Conservation (phyloP, 2,113 vertebrate species). For the Xenus cinereus region DNA sequence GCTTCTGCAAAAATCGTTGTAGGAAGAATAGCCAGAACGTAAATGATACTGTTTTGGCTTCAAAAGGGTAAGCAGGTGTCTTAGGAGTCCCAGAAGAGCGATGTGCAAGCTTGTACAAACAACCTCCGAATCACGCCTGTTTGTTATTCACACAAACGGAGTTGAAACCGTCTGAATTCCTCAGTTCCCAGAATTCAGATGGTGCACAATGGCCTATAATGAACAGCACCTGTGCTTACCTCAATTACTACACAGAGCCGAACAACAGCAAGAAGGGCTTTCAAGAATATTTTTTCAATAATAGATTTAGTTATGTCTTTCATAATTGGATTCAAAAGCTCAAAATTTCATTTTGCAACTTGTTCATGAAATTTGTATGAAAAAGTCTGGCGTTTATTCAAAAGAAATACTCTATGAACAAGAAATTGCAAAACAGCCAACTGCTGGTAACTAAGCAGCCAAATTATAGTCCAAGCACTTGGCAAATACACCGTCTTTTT, state of each 20-base stretch:
- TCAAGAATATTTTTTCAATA: constrained; percentile 76
- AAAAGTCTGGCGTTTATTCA: constrained; percentile 77
- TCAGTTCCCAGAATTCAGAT: constrained; percentile 78
- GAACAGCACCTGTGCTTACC: constrained; percentile 84
- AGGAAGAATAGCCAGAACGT: constrained; percentile 66
- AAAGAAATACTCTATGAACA: constrained; percentile 75
- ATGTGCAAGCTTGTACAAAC: constrained; percentile 79
- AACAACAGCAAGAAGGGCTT: constrained; percentile 74
- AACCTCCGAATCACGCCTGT: constrained; percentile 77
- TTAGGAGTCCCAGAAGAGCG: constrained; percentile 77
- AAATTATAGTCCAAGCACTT: constrained; percentile 79
- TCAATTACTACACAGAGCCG: constrained; percentile 72
- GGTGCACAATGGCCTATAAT: constrained; percentile 81
- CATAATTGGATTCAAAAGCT: constrained; percentile 82
- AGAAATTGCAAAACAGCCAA: constrained; percentile 78
- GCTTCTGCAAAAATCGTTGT: constrained; percentile 68
- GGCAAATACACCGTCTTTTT: constrained; percentile 76
- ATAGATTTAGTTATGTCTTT: constrained; percentile 78
- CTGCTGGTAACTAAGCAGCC: constrained; percentile 78
- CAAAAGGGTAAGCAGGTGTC: constrained; percentile 80
- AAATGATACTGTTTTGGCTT: constrained; percentile 77
- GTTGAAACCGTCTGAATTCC: constrained; percentile 73
- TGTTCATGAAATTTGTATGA: constrained; percentile 79
- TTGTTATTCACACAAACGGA: constrained; percentile 80
- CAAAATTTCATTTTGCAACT: constrained; percentile 80